phyloP scores from a whole-genome alignment of 2,797 vertebrate species.

The Antrozous pallidus region DNA sequence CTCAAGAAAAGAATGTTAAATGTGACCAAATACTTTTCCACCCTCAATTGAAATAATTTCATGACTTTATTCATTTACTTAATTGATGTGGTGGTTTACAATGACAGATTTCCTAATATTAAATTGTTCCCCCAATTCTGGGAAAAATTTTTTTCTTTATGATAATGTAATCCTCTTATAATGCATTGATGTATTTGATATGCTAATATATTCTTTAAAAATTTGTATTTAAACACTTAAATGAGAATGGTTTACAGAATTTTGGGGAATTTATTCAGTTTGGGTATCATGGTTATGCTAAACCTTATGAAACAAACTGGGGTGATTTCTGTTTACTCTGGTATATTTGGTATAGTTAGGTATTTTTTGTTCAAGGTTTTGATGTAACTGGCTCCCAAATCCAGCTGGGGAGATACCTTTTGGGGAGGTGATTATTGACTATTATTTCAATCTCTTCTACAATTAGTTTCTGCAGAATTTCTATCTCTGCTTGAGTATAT shows the following conservation, averaged over 20 bases:
- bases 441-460: neutral
- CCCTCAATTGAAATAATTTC: neutral
- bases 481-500: neutral
- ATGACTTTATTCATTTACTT: slow-evolving; percentile 23
- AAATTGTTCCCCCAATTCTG: neutral
- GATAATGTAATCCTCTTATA: neutral
- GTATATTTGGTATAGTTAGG: neutral
- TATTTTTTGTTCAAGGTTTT: neutral
- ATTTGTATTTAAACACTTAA: neutral
- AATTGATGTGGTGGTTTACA: neutral
- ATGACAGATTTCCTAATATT: slow-evolving; percentile 2
- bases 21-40: neutral
- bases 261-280: neutral
- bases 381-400: neutral
- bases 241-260: neutral
- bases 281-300: neutral
- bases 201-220: neutral
- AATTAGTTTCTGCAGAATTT: neutral
- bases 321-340: neutral
- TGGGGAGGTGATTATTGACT: neutral
- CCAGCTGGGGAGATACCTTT: neutral
- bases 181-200: neutral
- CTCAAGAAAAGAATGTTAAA: neutral
- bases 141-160: neutral
- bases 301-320: neutral